Evolutionary conservation across 2,888 invertebrate genomes (phyloP).

Genomic region (Ectobius pallidus): DNA sequence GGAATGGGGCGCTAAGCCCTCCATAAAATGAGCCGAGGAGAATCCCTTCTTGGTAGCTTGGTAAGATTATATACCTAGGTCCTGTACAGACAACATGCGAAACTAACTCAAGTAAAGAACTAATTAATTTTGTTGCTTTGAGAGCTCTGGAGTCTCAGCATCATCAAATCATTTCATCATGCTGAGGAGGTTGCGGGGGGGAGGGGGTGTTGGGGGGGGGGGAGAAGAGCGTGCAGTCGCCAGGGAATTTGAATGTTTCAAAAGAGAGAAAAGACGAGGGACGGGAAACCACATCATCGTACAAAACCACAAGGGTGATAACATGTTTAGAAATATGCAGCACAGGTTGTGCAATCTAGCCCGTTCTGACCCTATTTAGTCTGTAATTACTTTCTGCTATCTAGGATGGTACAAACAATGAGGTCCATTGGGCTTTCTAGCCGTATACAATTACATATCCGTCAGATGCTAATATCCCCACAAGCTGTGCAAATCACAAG

Average conservation of each 20-base stretch:
- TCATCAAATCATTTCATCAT: conserved; percentile 32
- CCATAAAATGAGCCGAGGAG: conserved; percentile 10
- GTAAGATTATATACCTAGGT: neutral
- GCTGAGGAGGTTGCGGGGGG: neutral
- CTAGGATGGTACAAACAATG: no score
- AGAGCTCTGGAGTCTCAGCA: neutral
- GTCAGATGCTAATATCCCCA: no score
- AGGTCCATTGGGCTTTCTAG: no score
- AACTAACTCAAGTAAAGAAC: conserved; percentile 29
- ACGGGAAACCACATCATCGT: neutral
- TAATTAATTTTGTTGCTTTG: conserved; percentile 36
- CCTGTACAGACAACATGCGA: conserved; percentile 14
- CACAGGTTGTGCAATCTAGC: neutral
- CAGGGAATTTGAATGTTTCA: neutral
- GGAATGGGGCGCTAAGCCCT: neutral
- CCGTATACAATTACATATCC: no score
- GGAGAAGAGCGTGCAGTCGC: neutral
- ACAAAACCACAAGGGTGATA: neutral
- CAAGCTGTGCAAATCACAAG: no score
- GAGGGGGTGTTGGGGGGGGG: neutral
- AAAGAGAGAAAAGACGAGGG: neutral
- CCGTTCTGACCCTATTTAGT: no score
- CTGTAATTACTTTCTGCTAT: no score
- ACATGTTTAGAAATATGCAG: neutral
- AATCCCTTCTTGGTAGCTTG: conserved; percentile 15